Evolutionary conservation across 2,113 vertebrate species (phyloP), one percentile per base, ranked within the genome.

Genomic region (Tragelaphus strepsiceros): DNA sequence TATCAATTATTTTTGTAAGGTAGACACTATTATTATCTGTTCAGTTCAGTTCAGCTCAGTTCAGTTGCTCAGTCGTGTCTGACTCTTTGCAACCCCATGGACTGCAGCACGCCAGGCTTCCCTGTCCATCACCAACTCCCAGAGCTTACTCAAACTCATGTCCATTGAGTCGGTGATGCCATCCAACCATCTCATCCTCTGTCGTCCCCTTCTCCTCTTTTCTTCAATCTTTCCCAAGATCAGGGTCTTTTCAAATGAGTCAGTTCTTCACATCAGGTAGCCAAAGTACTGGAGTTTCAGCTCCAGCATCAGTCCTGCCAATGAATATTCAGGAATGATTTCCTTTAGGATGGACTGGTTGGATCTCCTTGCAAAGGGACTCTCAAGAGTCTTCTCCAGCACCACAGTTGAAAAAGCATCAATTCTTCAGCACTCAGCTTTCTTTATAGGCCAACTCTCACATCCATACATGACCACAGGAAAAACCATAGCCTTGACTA

Each of bases 391-490:
- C 64, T 71, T 35, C n/a, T 71, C n/a, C 9, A 71, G 3, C n/a
- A 35, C 9, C n/a, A 35, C n/a, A 71, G 64, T 71, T 71, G 17
- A 71, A 71, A 71, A 71, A 71, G 17, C n/a, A 71, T 71, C 64
- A 71, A 2, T 35, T 35, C 17, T 71, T 35, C 2, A 0, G n/a
- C 0, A 0, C 17, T 71, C 19, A 35, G n/a, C n/a, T 35, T 71
- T 35, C n/a, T 71, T 71, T 11, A 35, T 5, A 71, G n/a, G 1
- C 19, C n/a, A 71, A 35, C n/a, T 71, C 17, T 71, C 32, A 19
- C 17, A 35, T 35, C 64, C 64, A 35, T 21, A 71, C 64, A 71
- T 6, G 64, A 21, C 4, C 21, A 71, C 64, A 35, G 19, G n/a
- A 35, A 71, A 71, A 71, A 6, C 64, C n/a, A 71, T 35, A 11